Conservation (phyloP, 1,140 invertebrate species). For the Trachymyrmex cornetzi region DNA sequence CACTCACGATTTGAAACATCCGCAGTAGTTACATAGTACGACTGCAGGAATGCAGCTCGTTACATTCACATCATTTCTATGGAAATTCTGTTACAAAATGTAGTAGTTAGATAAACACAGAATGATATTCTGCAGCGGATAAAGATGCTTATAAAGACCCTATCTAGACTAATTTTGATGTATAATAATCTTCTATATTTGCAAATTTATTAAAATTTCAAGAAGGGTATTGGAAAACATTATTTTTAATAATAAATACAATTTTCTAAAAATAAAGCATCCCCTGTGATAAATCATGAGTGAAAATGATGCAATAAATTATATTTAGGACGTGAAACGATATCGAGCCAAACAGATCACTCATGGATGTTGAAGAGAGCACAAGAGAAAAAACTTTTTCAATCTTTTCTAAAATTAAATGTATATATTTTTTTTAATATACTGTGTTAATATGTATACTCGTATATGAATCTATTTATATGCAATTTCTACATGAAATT, state of each 20-base stretch:
- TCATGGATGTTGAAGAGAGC: background rate
- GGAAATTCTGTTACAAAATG: constrained; percentile 37
- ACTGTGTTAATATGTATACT: background rate
- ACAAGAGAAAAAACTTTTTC: background rate
- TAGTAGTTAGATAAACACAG: background rate
- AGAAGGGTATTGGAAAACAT: background rate
- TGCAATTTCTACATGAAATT: background rate
- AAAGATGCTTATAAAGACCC: background rate
- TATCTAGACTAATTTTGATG: background rate
- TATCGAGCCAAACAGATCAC: background rate
- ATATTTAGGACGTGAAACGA: background rate
- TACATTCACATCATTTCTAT: constrained; percentile 33
- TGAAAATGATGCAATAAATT: constrained; percentile 25
- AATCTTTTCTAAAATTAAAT: background rate
- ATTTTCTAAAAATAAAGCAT: constrained; percentile 5
- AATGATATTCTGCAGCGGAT: background rate
- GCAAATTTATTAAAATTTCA: background rate
- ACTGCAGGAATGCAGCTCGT: constrained; percentile 1
- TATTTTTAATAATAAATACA: background rate
- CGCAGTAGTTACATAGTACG: constrained; percentile 7
- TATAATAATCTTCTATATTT: background rate
- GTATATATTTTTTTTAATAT: background rate
- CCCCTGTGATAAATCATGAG: background rate
- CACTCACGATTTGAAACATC: constrained; percentile 40
- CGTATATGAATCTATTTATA: background rate